Evolutionary conservation across 2,888 invertebrate genomes (phyloP), one percentile per base, ranked within the genome.

Genomic region (Parapristionchus giblindavisi): DNA sequence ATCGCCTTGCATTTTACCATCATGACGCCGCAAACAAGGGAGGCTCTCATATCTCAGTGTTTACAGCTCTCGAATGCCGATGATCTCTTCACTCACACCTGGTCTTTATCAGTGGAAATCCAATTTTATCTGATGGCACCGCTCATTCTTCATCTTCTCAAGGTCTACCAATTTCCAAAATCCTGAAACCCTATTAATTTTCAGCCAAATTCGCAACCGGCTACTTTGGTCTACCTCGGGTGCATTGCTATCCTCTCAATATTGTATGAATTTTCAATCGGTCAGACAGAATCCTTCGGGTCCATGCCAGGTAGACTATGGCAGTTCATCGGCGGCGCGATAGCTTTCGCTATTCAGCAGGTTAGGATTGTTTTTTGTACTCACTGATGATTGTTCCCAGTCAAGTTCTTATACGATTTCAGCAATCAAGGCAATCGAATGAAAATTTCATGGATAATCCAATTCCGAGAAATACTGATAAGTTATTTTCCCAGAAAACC

Each of bases 61-160:
- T n/a, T n/a, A n/a, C n/a, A n/a, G n/a, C n/a, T n/a, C n/a, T 76
- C 75, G 24, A 77, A 78, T 75, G 78, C 80, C 3, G 79, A 76
- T 27, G 78, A 80, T 68, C 66, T 80, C 14, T 81, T 81, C 77
- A 80, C 78, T 51, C 81, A 81, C 54, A 80, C 79, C 4, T 81
- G 81, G 81, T 81, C 81, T 0, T 75, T 81, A 3, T 77, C 76
- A 27, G 79, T 79, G 0, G 81, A 81, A 76, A 78, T 81, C 75
- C 81, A 81, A 68, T 81, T 80, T 65, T 81, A 81, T 65, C 48
- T 80, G 21, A 66, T 81, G 11, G 79, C 76, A 29, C 81, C 81
- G 1, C 17, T 72, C 51, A 76, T 81, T 2, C 80, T 79, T 40
- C 11, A 76, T 29, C 21, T 77, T 2, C 58, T 78, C 43, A 43